phyloP scores from a whole-genome alignment of 2,113 vertebrate genomes.

The Poeciliopsis occidentalis region DNA sequence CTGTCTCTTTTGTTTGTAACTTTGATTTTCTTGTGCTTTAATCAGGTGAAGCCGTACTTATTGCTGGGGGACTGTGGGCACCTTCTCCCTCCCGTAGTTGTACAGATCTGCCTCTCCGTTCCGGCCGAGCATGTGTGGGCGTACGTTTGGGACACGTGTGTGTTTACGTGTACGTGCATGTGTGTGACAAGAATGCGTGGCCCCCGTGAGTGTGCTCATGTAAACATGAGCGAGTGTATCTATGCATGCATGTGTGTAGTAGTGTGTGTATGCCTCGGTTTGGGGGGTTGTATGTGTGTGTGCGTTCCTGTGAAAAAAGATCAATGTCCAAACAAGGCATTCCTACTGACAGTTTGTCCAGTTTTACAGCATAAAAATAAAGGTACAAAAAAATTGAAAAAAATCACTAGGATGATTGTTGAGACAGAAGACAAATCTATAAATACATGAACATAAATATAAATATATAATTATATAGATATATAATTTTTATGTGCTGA shows the following conservation, averaged over 20 bases:
- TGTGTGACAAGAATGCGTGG: slow-evolving; percentile 45
- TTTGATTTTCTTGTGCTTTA: slow-evolving; percentile 73
- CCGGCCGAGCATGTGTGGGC: slow-evolving; percentile 73
- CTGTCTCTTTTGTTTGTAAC: slow-evolving; percentile 77
- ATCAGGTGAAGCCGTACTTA: slow-evolving; percentile 74
- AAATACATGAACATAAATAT: slow-evolving; percentile 82
- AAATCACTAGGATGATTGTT: slow-evolving; percentile 80
- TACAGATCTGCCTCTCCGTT: slow-evolving; percentile 81
- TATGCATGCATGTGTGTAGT: slow-evolving; percentile 78
- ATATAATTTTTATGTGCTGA: slow-evolving; percentile 87
- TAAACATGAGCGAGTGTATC: slow-evolving; percentile 71
- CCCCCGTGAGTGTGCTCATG: slow-evolving; percentile 52
- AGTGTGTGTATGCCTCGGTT: slow-evolving; percentile 60
- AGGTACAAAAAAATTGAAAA: slow-evolving; percentile 48
- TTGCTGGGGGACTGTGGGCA: slow-evolving; percentile 56
- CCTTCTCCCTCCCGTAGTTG: slow-evolving; percentile 75
- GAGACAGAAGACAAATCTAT: slow-evolving; percentile 83
- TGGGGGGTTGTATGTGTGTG: slow-evolving; percentile 15
- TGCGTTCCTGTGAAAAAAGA: slow-evolving; percentile 54
- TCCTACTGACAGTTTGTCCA: slow-evolving; percentile 76
- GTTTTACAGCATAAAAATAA: slow-evolving; percentile 71
- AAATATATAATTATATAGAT: slow-evolving; percentile 82
- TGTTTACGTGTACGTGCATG: slow-evolving; percentile 50
- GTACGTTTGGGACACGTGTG: slow-evolving; percentile 10
- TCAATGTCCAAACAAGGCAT: slow-evolving; percentile 77